phyloP scores from a whole-genome alignment of 2,888 invertebrate species.

The Eurytoma adleriae region DNA sequence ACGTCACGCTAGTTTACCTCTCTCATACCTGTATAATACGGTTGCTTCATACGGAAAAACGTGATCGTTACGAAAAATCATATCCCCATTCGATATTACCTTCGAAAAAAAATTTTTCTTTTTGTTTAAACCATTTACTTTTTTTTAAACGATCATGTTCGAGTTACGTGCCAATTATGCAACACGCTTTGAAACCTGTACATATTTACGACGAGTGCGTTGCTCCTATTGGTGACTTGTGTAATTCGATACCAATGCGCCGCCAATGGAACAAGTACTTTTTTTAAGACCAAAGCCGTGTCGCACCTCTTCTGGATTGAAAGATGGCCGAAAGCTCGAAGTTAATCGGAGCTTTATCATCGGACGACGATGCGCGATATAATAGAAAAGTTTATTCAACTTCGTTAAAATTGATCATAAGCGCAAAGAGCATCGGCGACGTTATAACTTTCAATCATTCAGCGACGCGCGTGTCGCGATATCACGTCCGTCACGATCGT shows the following conservation, averaged over 20 bases:
- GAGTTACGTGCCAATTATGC: not conserved
- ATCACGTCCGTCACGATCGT: not conserved
- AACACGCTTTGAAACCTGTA: slow-evolving; percentile 14
- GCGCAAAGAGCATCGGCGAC: not conserved
- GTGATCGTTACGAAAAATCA: too few relatives aligned
- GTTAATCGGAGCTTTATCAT: too few relatives aligned
- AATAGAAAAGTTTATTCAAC: too few relatives aligned
- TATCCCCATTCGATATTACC: too few relatives aligned
- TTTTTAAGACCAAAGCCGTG: too few relatives aligned
- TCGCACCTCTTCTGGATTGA: too few relatives aligned
- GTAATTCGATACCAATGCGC: too few relatives aligned
- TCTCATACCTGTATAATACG: not conserved
- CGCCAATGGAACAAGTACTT: not conserved
- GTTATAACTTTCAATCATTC: slow-evolving; percentile 1
- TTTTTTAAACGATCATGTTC: not conserved
- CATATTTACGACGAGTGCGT: not conserved
- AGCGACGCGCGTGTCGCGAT: not conserved
- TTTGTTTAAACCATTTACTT: not conserved
- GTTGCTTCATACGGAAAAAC: too few relatives aligned
- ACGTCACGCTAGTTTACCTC: slow-evolving; percentile 4
- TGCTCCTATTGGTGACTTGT: not conserved
- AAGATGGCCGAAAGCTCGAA: too few relatives aligned
- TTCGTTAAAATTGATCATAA: not conserved
- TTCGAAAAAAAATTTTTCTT: not conserved
- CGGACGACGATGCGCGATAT: too few relatives aligned